Conservation (phyloP, 2,113 vertebrate genomes). For the Tiliqua scincoides region DNA sequence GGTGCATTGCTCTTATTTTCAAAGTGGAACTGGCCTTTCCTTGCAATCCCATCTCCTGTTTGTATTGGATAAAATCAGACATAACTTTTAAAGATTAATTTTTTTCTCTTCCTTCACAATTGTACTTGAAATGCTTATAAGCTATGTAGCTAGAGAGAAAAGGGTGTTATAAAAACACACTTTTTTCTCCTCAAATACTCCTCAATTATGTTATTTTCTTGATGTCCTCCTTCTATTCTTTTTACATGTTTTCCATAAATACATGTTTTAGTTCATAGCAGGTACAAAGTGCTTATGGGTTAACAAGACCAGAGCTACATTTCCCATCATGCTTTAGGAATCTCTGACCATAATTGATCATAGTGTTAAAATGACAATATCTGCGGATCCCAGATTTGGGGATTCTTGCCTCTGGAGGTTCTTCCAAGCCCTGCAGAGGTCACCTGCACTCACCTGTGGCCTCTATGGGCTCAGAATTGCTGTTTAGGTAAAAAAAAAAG, state of each 20-base stretch:
- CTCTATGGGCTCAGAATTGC: too few relatives aligned
- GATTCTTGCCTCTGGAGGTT: too few relatives aligned
- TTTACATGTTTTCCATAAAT: background rate
- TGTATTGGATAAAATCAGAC: constrained; percentile 14
- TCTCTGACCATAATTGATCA: background rate
- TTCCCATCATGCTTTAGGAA: background rate
- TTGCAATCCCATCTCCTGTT: background rate
- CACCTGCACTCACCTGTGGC: too few relatives aligned
- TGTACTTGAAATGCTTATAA: background rate
- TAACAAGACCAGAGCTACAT: background rate
- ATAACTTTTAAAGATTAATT: background rate
- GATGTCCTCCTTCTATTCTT: background rate
- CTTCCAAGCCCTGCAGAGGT: too few relatives aligned
- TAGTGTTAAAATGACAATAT: background rate
- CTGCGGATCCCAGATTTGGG: too few relatives aligned
- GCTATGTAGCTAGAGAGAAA: background rate
- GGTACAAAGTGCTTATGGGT: background rate
- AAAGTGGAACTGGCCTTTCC: background rate
- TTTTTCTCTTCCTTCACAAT: background rate
- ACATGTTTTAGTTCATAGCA: background rate
- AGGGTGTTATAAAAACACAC: background rate
- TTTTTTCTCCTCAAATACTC: background rate
- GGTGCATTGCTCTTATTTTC: constrained; percentile 6
- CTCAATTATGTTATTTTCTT: too few relatives aligned
- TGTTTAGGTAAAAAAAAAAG: too few relatives aligned